These are phyloP conservation scores for Blastomussa wellsi DNA, from an alignment of 92 coral and sea anemone species.

Conservation along the genomic window DNA sequence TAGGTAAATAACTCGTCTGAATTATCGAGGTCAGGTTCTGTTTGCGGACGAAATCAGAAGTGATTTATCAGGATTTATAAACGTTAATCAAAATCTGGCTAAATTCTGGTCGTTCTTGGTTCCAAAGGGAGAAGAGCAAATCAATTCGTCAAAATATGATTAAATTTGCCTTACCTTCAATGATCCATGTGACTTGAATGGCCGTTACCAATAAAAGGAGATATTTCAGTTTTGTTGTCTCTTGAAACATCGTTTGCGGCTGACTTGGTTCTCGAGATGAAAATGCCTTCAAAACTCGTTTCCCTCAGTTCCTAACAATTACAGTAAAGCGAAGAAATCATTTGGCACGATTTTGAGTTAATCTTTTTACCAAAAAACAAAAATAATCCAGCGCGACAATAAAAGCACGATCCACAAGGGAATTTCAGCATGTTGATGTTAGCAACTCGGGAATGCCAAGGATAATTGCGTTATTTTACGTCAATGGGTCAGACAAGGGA, in stretches of 20 bases:
- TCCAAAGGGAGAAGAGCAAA: not conserved
- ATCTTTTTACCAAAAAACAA: not conserved
- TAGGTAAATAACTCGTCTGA: no score
- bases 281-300: not conserved
- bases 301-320: not conserved
- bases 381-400: not conserved
- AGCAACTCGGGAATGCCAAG: slow-evolving; percentile 34
- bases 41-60: not conserved
- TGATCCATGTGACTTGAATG: not conserved
- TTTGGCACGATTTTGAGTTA: not conserved
- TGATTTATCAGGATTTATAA: not conserved
- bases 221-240: not conserved
- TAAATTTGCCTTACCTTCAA: slow-evolving; percentile 19
- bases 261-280: not conserved
- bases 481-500: slow-evolving; percentile 24
- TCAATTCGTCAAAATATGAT: not conserved
- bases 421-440: not conserved
- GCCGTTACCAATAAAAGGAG: not conserved
- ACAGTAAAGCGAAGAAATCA: not conserved
- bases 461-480: slow-evolving; percentile 36
- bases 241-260: not conserved
- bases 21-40: not conserved
- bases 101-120: not conserved
- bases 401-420: not conserved
- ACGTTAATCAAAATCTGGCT: not conserved